Evolutionary conservation across 2,797 vertebrate species (phyloP), one percentile per base, ranked within the genome.

Genomic region (Phataginus tricuspis): DNA sequence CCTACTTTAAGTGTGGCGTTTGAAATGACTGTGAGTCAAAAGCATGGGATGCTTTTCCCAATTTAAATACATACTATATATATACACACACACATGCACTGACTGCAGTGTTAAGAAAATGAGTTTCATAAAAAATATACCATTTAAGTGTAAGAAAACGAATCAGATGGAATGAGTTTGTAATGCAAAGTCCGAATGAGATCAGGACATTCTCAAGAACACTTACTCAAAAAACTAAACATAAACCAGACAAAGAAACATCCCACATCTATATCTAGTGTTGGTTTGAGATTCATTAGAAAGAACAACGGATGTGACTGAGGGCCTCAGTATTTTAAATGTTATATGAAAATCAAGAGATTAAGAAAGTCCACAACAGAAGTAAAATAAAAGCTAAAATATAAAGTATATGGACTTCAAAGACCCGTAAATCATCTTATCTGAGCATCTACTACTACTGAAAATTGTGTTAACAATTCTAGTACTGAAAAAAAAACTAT

Each of bases 261-360:
- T 25, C 14, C 39, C 45, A 13, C 14, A 14, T 68, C n/a, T 75
- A 0, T 29, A 42, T 78, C 37, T 77, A 51, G 57, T 27, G 29
- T 34, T 15, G 86, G 10, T 82, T 80, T 72, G 93, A 63, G 78
- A 61, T 34, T 3, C 27, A 9, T 5, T 39, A 27, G 31, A 34
- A 88, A 91, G 75, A 94, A 61, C n/a, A 86, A 39, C 0, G 12
- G n/a, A 23, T 42, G 11, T 51, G 78, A 87, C 11, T 53, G n/a
- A 90, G 85, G 79, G 83, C 49, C 27, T 86, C 64, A 88, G 66
- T 77, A 87, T 90, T 77, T 90, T 86, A 87, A 93, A 49, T 82
- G 71, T 57, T 84, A 55, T 21, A 27, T 75, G 71, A 89, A 92
- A 95, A 83, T 37, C 51, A 91, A 93, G 34, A 89, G 42, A 34